Percentiles rank a stretch among this genome's conserved stretches.
These are phyloP conservation scores for Gymnoscelis rufifasciata DNA, from an alignment of 2,888 invertebrate species.

Conservation along the genomic window DNA sequence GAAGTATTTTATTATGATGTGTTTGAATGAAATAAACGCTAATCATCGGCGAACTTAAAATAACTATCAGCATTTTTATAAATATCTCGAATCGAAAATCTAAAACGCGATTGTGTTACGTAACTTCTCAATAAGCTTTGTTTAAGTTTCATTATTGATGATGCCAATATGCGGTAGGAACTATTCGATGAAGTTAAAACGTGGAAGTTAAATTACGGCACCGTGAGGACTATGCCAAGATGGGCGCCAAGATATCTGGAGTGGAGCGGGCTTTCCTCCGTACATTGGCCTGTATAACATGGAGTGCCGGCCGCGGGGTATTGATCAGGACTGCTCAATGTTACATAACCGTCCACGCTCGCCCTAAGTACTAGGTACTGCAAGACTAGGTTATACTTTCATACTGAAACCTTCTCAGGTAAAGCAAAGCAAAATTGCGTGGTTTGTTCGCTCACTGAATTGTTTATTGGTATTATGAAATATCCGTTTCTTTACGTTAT, in stretches of 20 bases:
- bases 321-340: constrained; percentile 71
- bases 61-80: too few relatives aligned
- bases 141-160: constrained; percentile 18
- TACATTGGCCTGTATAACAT: constrained; percentile 61
- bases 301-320: constrained; percentile 60
- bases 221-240: constrained; percentile 45
- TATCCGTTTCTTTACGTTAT: too few relatives aligned
- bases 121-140: not conserved
- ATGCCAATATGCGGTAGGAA: constrained; percentile 22
- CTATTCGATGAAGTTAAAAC: constrained; percentile 31
- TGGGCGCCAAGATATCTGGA: constrained; percentile 48
- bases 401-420: constrained; percentile 32
- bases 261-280: constrained; percentile 48
- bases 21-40: constrained; percentile 19
- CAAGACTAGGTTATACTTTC: constrained; percentile 43
- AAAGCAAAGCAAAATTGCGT: constrained; percentile 19
- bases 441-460: constrained; percentile 20
- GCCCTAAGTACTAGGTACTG: constrained; percentile 40
- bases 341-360: constrained; percentile 62
- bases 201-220: constrained; percentile 33
- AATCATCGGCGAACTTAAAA: constrained; percentile 2
- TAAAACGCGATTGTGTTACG: not conserved
- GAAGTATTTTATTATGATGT: constrained; percentile 20
- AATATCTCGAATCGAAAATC: too few relatives aligned
- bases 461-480: too few relatives aligned